Evolutionary conservation across 2,888 invertebrate species (phyloP).

Genomic region (Pogonocherus hispidulus): DNA sequence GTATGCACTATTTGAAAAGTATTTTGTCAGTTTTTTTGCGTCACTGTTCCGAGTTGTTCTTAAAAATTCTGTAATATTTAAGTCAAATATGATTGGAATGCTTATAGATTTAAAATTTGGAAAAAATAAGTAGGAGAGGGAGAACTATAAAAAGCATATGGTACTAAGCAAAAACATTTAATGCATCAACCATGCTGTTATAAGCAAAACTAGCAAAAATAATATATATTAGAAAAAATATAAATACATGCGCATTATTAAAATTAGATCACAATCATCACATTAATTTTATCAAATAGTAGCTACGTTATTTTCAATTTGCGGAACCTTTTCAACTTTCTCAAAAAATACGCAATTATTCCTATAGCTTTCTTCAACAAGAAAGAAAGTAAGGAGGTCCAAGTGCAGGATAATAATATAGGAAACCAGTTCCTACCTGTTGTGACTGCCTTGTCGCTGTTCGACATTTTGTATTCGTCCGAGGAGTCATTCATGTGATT

Average conservation of each 20-base stretch:
- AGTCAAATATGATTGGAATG: too few species aligned
- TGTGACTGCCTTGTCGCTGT: slow-evolving; percentile 61
- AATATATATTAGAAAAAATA: slow-evolving; percentile 36
- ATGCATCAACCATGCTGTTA: slow-evolving; percentile 60
- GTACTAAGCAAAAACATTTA: slow-evolving; percentile 56
- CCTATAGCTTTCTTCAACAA: slow-evolving; percentile 60
- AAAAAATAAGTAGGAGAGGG: slow-evolving; percentile 33
- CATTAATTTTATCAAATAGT: slow-evolving; percentile 17
- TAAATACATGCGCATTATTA: slow-evolving; percentile 31
- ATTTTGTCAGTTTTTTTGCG: too few species aligned
- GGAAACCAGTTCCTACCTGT: slow-evolving; percentile 66
- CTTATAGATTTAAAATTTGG: slow-evolving; percentile 24
- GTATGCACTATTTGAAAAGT: too few species aligned
- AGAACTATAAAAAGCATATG: slow-evolving; percentile 54
- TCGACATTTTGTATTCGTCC: slow-evolving; percentile 63
- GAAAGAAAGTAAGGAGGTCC: slow-evolving; percentile 62
- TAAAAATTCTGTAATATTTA: too few species aligned
- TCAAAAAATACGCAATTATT: slow-evolving; percentile 59
- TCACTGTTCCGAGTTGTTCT: too few species aligned
- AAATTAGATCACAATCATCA: slow-evolving; percentile 31
- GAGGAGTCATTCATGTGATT: slow-evolving; percentile 66
- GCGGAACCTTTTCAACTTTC: slow-evolving; percentile 55
- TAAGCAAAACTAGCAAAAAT: slow-evolving; percentile 50
- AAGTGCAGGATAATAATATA: slow-evolving; percentile 61
- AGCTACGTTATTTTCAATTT: slow-evolving; percentile 48